These are phyloP conservation scores for Oithona nana DNA, from an alignment of 2,888 invertebrate genomes.

Conservation along the genomic window DNA sequence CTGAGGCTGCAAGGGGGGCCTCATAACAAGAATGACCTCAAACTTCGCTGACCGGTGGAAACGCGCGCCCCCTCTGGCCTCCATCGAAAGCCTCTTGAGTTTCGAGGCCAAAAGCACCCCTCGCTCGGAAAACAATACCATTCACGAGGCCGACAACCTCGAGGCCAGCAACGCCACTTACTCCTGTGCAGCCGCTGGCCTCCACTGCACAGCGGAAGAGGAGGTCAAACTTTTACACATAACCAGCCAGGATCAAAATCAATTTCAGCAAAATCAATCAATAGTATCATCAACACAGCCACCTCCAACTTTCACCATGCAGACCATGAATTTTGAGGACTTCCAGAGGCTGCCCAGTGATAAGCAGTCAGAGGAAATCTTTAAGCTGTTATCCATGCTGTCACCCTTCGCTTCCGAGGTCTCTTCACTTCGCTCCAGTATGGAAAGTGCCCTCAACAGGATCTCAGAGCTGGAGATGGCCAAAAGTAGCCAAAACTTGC, in stretches of 20 bases:
- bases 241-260: too few species aligned
- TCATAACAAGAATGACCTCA: background rate
- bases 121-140: conserved; percentile 12
- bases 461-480: conserved; percentile 9
- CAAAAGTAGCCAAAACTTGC: background rate
- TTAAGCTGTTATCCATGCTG: conserved; percentile 15
- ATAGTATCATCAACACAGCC: too few species aligned
- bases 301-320: background rate
- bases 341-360: conserved; percentile 13
- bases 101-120: conserved; percentile 17
- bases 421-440: background rate
- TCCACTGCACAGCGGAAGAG: background rate
- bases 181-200: background rate
- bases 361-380: conserved; percentile 15
- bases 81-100: conserved; percentile 15
- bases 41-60: background rate
- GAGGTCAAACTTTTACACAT: background rate
- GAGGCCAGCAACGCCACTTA: background rate
- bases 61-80: conserved; percentile 16
- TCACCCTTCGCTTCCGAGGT: conserved; percentile 14
- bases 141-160: background rate
- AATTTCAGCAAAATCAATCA: too few species aligned
- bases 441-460: conserved; percentile 6
- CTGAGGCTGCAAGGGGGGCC: too few species aligned
- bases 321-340: conserved; percentile 6